Percentiles rank a stretch among this genome's conserved stretches.
phyloP scores from a whole-genome alignment of 2,113 vertebrate genomes.

The Leptobrachium leishanense region DNA sequence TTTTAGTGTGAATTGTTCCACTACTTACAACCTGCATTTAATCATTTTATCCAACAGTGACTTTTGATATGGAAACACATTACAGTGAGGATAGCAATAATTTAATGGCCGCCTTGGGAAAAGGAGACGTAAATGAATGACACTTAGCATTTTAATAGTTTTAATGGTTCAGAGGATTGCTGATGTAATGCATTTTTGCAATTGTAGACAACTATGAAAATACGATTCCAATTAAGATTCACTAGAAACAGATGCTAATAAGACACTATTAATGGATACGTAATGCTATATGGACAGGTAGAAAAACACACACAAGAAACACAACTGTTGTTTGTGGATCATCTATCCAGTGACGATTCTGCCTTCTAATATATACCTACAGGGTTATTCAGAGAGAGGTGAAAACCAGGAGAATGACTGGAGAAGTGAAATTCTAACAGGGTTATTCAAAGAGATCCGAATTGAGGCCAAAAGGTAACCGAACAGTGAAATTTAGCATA shows the following conservation, averaged over 20 bases:
- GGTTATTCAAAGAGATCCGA: too few relatives aligned
- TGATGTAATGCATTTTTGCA: slow-evolving; percentile 20
- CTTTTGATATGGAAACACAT: slow-evolving; percentile 4
- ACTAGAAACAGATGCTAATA: slow-evolving; percentile 20
- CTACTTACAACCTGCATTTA: background rate
- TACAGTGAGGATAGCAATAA: background rate
- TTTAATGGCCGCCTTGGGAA: background rate
- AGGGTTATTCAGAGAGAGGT: too few relatives aligned
- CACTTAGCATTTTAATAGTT: slow-evolving; percentile 16
- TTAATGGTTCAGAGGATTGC: slow-evolving; percentile 14
- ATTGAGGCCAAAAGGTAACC: too few relatives aligned
- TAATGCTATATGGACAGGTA: background rate
- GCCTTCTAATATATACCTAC: too few relatives aligned
- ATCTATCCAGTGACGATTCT: too few relatives aligned
- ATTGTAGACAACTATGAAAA: slow-evolving; percentile 7
- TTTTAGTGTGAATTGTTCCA: too few relatives aligned
- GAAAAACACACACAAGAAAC: too few relatives aligned
- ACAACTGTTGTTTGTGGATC: too few relatives aligned
- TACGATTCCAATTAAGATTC: slow-evolving; percentile 23
- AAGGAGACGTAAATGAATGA: background rate
- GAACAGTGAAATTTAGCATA: too few relatives aligned
- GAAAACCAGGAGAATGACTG: too few relatives aligned
- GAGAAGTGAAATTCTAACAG: too few relatives aligned
- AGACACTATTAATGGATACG: slow-evolving; percentile 8
- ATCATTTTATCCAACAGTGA: background rate